Percentiles rank a stretch among this genome's conserved stretches.
phyloP scores from a whole-genome alignment of 1,140 invertebrate species.

The Linepithema humile region DNA sequence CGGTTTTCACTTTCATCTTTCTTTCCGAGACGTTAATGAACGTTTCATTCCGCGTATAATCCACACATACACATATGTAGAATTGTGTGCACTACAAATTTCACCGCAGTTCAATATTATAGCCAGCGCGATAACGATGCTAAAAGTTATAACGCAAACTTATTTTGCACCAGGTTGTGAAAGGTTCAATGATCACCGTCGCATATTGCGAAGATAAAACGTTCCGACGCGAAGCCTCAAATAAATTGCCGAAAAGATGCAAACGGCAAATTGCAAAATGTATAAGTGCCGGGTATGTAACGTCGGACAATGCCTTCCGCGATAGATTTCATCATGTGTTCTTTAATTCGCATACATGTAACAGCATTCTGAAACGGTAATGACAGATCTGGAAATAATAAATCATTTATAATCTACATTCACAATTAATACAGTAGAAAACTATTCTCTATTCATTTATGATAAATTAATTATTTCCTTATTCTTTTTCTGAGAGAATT shows the following conservation, averaged over 20 bases:
- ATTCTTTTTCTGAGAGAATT: neutral
- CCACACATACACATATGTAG: neutral
- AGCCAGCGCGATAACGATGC: neutral
- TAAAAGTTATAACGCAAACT: neutral
- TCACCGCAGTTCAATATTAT: neutral
- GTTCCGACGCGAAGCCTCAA: neutral
- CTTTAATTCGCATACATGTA: neutral
- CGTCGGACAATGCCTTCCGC: neutral
- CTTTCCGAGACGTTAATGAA: neutral
- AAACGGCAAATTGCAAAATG: neutral
- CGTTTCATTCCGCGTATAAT: neutral
- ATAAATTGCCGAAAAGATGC: neutral
- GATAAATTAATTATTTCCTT: neutral
- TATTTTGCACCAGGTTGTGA: constrained; percentile 12
- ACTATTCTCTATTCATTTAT: neutral
- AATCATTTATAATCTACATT: neutral
- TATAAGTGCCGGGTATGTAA: neutral
- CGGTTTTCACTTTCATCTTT: constrained; percentile 15
- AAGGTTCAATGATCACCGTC: constrained; percentile 26
- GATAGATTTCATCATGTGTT: neutral
- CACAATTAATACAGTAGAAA: neutral
- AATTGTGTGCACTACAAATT: neutral
- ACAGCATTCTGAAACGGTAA: neutral
- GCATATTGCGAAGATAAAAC: neutral
- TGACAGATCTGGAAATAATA: neutral